A percentile compares a stretch with the other conserved stretches of the same genome.
These are phyloP conservation scores for Clarias platycephalus DNA, from an alignment of 2,797 vertebrate genomes.

Conservation along the genomic window DNA sequence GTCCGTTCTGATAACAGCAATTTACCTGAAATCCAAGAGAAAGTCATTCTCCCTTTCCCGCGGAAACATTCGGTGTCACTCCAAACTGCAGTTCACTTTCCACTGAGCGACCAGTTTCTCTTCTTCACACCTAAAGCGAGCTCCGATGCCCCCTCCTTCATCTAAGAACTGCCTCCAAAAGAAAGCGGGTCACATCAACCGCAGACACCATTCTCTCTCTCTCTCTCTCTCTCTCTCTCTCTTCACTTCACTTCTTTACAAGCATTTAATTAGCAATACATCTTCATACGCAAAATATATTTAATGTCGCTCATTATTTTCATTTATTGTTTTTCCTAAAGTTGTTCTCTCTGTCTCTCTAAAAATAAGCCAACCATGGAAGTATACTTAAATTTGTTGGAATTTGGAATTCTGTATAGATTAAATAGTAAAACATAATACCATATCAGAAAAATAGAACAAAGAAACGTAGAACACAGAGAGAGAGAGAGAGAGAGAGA, in stretches of 20 bases:
- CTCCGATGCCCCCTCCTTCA: conserved; percentile 85
- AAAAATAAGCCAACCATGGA: neutral
- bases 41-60: conserved; percentile 61
- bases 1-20: conserved; percentile 53
- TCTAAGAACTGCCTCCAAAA: conserved; percentile 71
- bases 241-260: neutral
- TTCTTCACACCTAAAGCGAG: conserved; percentile 67
- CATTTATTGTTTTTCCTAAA: no score
- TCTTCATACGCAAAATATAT: neutral
- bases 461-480: neutral
- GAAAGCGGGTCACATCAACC: conserved; percentile 48
- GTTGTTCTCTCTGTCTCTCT: neutral
- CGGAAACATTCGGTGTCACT: conserved; percentile 62
- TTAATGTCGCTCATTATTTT: neutral
- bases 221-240: neutral
- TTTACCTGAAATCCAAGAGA: conserved; percentile 71
- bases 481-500: no score
- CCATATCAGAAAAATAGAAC: neutral
- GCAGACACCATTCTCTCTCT: conserved; percentile 18
- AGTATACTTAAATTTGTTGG: neutral
- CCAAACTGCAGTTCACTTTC: conserved; percentile 70
- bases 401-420: neutral
- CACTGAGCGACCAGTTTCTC: conserved; percentile 64
- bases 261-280: neutral
- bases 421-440: neutral